Evolutionary conservation across 2,113 vertebrate species (phyloP).

Genomic region (Sapajus apella): DNA sequence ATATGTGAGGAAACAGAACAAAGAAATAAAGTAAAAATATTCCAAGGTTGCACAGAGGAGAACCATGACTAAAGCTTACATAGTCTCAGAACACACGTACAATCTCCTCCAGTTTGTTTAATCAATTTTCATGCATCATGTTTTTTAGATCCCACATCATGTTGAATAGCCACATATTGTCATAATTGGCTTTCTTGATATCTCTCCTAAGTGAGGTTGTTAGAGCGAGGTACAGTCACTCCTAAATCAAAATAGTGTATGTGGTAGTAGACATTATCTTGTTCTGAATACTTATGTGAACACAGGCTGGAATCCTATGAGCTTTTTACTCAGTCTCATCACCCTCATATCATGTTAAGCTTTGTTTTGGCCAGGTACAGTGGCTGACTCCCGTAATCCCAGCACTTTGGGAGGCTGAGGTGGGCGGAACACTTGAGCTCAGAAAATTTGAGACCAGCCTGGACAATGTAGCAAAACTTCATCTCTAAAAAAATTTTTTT

Average conservation of each 20-base stretch:
- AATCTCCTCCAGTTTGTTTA: background rate
- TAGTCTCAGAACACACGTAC: background rate
- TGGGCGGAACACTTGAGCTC: too few species aligned
- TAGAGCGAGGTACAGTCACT: background rate
- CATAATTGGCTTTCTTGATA: background rate
- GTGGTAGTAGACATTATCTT: background rate
- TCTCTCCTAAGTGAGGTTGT: background rate
- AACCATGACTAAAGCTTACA: background rate
- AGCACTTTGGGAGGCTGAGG: too few species aligned
- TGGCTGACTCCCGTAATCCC: too few species aligned
- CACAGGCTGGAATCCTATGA: background rate
- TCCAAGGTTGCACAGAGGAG: background rate
- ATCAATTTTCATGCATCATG: background rate
- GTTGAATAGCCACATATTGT: background rate
- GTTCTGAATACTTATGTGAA: background rate
- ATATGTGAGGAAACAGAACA: background rate
- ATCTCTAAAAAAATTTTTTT: too few species aligned
- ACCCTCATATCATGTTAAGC: background rate
- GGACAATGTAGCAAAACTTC: too few species aligned
- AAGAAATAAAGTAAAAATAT: constrained; percentile 23
- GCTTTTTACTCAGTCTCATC: background rate
- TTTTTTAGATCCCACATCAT: background rate
- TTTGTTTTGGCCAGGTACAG: background rate
- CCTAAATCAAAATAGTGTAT: background rate
- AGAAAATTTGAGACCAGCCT: too few species aligned